phyloP scores from a whole-genome alignment of 2,113 vertebrate species.

The Monarcha castaneiventris region DNA sequence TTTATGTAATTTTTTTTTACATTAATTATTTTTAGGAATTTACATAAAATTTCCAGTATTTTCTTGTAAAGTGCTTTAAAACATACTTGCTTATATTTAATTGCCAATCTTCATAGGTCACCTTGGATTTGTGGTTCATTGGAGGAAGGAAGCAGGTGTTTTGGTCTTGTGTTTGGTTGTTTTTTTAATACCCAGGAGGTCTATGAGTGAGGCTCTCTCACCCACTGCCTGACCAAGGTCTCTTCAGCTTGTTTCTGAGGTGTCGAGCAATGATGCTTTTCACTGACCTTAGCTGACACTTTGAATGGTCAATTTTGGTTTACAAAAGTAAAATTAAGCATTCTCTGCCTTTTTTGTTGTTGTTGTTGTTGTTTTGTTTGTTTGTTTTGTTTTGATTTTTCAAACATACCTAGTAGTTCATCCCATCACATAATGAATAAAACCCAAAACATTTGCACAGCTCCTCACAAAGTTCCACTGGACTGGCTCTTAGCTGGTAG shows the following conservation, averaged over 20 bases:
- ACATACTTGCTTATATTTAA: neutral
- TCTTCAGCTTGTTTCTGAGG: neutral
- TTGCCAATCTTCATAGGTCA: neutral
- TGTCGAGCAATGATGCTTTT: neutral
- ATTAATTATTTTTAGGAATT: neutral
- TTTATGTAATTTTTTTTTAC: neutral
- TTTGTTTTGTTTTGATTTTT: neutral
- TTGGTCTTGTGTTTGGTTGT: neutral
- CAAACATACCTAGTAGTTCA: neutral
- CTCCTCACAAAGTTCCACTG: neutral
- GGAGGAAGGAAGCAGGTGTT: neutral
- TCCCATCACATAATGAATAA: neutral
- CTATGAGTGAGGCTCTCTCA: neutral
- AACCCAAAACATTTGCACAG: neutral
- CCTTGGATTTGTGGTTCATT: neutral
- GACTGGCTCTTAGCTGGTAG: neutral
- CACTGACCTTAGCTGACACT: neutral
- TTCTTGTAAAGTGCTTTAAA: neutral
- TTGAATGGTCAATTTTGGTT: neutral
- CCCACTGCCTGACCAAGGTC: neutral
- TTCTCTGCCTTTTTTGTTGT: neutral
- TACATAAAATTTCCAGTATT: neutral
- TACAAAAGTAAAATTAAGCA: neutral
- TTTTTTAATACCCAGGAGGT: neutral
- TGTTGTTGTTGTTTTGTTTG: neutral